Evolutionary conservation across 1,140 invertebrate species (phyloP).

Genomic region (Microplitis demolitor): DNA sequence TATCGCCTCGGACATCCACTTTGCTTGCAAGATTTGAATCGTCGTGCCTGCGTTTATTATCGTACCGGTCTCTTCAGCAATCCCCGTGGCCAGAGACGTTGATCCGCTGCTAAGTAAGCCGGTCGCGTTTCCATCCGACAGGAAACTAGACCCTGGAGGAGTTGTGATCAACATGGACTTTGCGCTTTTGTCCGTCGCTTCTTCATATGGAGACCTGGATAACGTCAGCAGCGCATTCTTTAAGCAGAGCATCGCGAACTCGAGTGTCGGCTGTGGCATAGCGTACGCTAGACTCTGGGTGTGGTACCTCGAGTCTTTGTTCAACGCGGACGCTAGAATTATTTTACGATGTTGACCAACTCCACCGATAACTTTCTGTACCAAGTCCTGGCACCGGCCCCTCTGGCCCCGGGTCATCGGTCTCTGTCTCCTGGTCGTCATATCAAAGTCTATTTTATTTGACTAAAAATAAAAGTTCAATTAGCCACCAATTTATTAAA

Average conservation of each 20-base stretch:
- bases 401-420: too few relatives aligned
- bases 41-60: too few relatives aligned
- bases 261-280: conserved; percentile 84
- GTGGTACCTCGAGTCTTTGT: conserved; percentile 65
- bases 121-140: too few relatives aligned
- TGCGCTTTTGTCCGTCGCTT: neutral
- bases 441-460: conserved; percentile 71
- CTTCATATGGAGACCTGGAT: conserved; percentile 35
- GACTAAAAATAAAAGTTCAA: conserved; percentile 55
- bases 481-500: neutral
- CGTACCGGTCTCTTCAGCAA: too few relatives aligned
- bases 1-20: conserved; percentile 41
- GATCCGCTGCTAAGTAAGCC: conserved; percentile 19
- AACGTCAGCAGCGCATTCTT: conserved; percentile 79
- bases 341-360: conserved; percentile 70
- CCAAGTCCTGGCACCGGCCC: conserved; percentile 64
- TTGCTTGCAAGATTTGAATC: conserved; percentile 39
- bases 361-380: conserved; percentile 67
- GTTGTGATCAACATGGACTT: conserved; percentile 37
- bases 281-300: conserved; percentile 74
- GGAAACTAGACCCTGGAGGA: conserved; percentile 18
- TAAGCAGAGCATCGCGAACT: conserved; percentile 87
- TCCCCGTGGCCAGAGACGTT: too few relatives aligned
- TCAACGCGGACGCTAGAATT: conserved; percentile 65
- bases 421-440: conserved; percentile 54